Percentiles rank a stretch among this genome's conserved stretches.
Evolutionary conservation across 1,140 invertebrate species (phyloP).

Genomic region (Lasaia peninsularis): DNA sequence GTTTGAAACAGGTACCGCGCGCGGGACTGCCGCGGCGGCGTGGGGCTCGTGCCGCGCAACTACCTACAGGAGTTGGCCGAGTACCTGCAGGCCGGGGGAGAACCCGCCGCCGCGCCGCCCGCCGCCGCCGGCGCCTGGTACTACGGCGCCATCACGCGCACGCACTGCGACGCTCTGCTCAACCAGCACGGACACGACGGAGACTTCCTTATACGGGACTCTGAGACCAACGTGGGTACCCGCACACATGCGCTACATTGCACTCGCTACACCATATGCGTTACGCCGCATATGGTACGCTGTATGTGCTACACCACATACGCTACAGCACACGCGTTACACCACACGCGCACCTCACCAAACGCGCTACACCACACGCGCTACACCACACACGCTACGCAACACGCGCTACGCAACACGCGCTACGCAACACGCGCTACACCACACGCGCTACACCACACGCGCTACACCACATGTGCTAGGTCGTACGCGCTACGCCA

Average conservation of each 20-base stretch:
- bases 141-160: conserved; percentile 95
- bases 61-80: conserved; percentile 95
- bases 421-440: too few relatives aligned
- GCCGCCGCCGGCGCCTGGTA: conserved; percentile 87
- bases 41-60: conserved; percentile 97
- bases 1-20: conserved; percentile 86
- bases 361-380: too few relatives aligned
- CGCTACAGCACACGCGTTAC: too few relatives aligned
- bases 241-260: too few relatives aligned
- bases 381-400: too few relatives aligned
- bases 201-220: conserved; percentile 98
- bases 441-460: too few relatives aligned
- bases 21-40: conserved; percentile 92
- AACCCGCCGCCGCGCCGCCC: conserved; percentile 20
- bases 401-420: too few relatives aligned
- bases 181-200: conserved; percentile 97
- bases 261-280: not conserved
- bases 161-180: conserved; percentile 95
- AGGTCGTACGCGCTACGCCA: too few relatives aligned
- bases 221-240: conserved; percentile 96
- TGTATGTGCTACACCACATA: too few relatives aligned
- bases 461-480: too few relatives aligned
- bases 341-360: too few relatives aligned
- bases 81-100: conserved; percentile 78
- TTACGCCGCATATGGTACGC: too few relatives aligned